These are phyloP conservation scores for Gallinago undulata DNA, from an alignment of 2,113 vertebrate species.

Conservation along the genomic window DNA sequence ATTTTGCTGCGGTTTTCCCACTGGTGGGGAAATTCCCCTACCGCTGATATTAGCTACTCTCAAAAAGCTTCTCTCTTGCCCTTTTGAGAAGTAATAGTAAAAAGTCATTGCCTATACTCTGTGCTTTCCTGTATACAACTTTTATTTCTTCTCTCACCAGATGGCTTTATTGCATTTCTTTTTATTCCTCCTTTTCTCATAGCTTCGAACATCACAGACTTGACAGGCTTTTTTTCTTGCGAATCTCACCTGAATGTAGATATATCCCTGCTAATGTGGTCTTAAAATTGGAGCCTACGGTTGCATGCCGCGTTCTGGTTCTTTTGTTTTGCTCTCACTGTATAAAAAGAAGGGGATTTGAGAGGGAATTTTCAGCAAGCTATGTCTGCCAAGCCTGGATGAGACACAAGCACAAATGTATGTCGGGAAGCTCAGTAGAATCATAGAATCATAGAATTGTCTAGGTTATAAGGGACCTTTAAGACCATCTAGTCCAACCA, in stretches of 20 bases:
- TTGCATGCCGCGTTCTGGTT: not conserved
- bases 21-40: not conserved
- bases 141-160: not conserved
- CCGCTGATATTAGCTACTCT: not conserved
- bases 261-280: not conserved
- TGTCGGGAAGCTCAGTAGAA: not conserved
- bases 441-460: too few species aligned
- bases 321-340: not conserved
- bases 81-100: not conserved
- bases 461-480: too few species aligned
- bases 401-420: not conserved
- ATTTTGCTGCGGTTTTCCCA: not conserved
- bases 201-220: not conserved
- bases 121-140: not conserved
- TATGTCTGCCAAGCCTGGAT: not conserved
- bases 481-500: too few species aligned
- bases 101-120: not conserved
- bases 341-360: not conserved
- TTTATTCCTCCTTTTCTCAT: not conserved
- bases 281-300: not conserved
- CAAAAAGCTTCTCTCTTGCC: not conserved
- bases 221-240: not conserved
- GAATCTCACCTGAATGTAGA: not conserved
- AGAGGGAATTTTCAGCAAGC: not conserved
- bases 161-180: not conserved